Evolutionary conservation across 2,113 vertebrate species (phyloP), one percentile per base, ranked within the genome.

Genomic region (Psophia crepitans): DNA sequence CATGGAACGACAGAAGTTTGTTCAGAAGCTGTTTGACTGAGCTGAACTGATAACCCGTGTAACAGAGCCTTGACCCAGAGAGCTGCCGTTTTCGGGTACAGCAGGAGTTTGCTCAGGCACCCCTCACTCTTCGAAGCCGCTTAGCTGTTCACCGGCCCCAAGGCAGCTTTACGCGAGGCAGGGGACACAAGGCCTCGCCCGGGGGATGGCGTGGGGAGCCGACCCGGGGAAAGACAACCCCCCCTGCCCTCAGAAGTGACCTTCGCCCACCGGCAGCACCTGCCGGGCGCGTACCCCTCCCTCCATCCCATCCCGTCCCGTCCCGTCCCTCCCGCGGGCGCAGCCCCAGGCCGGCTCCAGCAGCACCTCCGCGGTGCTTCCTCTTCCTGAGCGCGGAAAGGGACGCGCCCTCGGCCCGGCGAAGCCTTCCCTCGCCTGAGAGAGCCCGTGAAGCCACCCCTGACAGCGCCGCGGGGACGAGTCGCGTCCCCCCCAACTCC

Each of bases 261-360:
- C 7, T 2, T 14, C 2, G 5, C 14, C 17, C 32, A 10, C 14
- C 14, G 11, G 73, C 78, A 48, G 51, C 57, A 12, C 48, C 43
- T 0, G 13, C 39, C 4, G 14, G 13, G 6, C 7, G 11, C 1
- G 4, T 2, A n/a, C n/a, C 21, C 21, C 43, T 3, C 12, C 30
- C 44, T 9, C n/a, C n/a, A n/a, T n/a, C n/a, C n/a, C n/a, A n/a
- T n/a, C n/a, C n/a, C n/a, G n/a, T n/a, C n/a, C n/a, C n/a, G n/a
- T n/a, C n/a, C n/a, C n/a, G n/a, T n/a, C n/a, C n/a, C n/a, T 17
- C 7, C 35, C 16, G 0, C 11, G 12, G 37, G 24, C 23, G 20
- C 43, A 37, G 26, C 8, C 12, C 15, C 63, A 5, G 30, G 20
- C 41, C 43, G 33, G 41, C 26, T 35, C 51, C 37, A 1, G 69